Percentiles rank a stretch among this genome's conserved stretches.
phyloP scores from a whole-genome alignment of 2,888 invertebrate genomes.

The Pandemis corylana region DNA sequence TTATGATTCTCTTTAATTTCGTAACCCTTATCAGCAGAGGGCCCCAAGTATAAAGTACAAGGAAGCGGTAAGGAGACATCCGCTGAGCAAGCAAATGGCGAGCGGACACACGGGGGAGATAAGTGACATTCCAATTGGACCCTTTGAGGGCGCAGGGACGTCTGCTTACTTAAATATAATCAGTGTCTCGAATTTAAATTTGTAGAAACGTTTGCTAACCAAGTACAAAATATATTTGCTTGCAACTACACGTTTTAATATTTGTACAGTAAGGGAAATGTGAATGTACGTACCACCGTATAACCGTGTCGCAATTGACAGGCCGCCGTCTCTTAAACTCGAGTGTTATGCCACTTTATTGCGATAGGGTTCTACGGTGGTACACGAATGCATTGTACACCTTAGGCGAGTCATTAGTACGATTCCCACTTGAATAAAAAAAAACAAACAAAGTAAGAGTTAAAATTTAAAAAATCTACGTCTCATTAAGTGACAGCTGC shows the following conservation, averaged over 20 bases:
- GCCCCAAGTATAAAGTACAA: slow-evolving; percentile 14
- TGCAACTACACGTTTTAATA: no score
- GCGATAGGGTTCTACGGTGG: no score
- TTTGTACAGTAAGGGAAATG: no score
- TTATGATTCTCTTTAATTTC: slow-evolving; percentile 33
- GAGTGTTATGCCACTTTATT: no score
- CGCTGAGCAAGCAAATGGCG: slow-evolving; percentile 29
- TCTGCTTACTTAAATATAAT: slow-evolving; percentile 29
- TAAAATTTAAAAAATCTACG: slow-evolving; percentile 72
- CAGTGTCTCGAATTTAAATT: slow-evolving; percentile 20
- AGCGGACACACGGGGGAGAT: slow-evolving; percentile 12
- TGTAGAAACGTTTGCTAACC: background rate
- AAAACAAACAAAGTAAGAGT: slow-evolving; percentile 41
- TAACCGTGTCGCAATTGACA: no score
- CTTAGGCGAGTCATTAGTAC: background rate
- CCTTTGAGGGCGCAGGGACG: slow-evolving; percentile 10
- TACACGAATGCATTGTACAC: background rate
- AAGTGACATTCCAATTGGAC: slow-evolving; percentile 33
- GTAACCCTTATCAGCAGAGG: slow-evolving; percentile 15
- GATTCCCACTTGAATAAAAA: slow-evolving; percentile 33
- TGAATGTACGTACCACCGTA: no score
- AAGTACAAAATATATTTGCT: no score
- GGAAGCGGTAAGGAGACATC: slow-evolving; percentile 9
- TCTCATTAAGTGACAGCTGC: slow-evolving; percentile 82
- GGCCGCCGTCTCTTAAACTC: no score